phyloP scores from a whole-genome alignment of 2,888 invertebrate genomes.

The Tenthredo mesomela region DNA sequence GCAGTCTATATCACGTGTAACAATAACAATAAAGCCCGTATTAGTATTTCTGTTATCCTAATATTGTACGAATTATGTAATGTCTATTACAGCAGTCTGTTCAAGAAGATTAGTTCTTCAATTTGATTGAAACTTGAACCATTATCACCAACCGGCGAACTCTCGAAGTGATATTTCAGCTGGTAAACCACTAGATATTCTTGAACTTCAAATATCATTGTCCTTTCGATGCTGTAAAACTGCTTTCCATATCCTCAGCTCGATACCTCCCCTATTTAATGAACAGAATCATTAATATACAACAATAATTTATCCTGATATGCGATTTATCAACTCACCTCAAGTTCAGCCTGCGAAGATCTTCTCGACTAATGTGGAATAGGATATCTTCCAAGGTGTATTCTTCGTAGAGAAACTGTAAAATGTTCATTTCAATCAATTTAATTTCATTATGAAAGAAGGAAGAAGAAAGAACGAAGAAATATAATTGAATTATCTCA shows the following conservation, averaged over 20 bases:
- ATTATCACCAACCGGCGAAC: neutral
- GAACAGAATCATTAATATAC: conserved; percentile 41
- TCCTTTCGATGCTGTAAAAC: conserved; percentile 82
- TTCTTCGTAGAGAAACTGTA: conserved; percentile 85
- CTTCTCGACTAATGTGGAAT: conserved; percentile 89
- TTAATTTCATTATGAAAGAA: neutral
- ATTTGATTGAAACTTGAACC: conserved; percentile 10
- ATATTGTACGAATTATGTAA: conserved; percentile 30
- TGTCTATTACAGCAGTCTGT: conserved; percentile 26
- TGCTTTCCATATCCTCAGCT: conserved; percentile 92
- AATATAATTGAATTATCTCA: neutral
- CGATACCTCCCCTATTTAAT: conserved; percentile 86
- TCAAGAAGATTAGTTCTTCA: neutral
- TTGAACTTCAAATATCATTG: conserved; percentile 54
- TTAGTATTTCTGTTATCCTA: neutral
- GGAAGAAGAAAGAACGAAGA: neutral
- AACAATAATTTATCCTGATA: conserved; percentile 33
- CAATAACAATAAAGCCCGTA: neutral
- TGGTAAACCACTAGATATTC: neutral
- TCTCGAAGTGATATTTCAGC: neutral
- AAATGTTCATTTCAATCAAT: conserved; percentile 24
- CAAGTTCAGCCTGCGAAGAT: conserved; percentile 88
- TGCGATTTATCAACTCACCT: conserved; percentile 80
- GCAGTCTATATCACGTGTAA: conserved; percentile 9
- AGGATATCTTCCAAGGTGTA: conserved; percentile 91